Conservation (phyloP, 2,113 vertebrate genomes). For the Nansenia antarctica region DNA sequence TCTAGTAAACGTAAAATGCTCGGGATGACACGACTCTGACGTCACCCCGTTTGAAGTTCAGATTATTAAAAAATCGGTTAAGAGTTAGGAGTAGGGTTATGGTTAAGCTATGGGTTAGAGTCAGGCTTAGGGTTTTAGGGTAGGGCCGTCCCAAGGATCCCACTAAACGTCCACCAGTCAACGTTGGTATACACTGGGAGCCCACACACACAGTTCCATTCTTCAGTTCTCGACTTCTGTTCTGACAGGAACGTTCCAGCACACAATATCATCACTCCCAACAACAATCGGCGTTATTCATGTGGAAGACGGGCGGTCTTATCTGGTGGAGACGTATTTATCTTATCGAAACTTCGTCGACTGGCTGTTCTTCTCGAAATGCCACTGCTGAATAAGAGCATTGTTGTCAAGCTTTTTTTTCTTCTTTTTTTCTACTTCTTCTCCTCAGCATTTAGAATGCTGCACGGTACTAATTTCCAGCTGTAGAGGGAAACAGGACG, state of each 20-base stretch:
- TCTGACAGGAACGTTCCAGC: slow-evolving; percentile 45
- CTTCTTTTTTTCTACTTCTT: slow-evolving; percentile 12
- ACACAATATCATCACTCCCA: slow-evolving; percentile 33
- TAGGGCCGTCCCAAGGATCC: no score
- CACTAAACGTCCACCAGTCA: no score
- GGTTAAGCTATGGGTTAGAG: no score
- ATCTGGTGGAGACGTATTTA: slow-evolving; percentile 33
- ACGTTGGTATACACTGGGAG: no score
- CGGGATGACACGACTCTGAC: no score
- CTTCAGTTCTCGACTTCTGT: no score
- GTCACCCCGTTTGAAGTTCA: no score
- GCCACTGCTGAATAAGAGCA: slow-evolving; percentile 53
- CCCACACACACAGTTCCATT: neutral
- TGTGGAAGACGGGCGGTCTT: slow-evolving; percentile 6
- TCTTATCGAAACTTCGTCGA: slow-evolving; percentile 23
- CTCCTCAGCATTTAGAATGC: slow-evolving; percentile 46
- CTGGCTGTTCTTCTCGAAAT: slow-evolving; percentile 12
- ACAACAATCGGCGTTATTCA: slow-evolving; percentile 35
- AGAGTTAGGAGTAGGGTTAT: no score
- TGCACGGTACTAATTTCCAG: slow-evolving; percentile 40
- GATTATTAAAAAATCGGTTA: no score
- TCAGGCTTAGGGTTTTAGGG: no score
- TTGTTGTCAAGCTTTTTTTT: slow-evolving; percentile 44
- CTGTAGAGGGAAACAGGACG: slow-evolving; percentile 56
- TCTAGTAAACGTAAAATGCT: no score